Base-by-base conservation (phyloP, 2,888 invertebrate species). In the Melinaea menophilus region DNA sequence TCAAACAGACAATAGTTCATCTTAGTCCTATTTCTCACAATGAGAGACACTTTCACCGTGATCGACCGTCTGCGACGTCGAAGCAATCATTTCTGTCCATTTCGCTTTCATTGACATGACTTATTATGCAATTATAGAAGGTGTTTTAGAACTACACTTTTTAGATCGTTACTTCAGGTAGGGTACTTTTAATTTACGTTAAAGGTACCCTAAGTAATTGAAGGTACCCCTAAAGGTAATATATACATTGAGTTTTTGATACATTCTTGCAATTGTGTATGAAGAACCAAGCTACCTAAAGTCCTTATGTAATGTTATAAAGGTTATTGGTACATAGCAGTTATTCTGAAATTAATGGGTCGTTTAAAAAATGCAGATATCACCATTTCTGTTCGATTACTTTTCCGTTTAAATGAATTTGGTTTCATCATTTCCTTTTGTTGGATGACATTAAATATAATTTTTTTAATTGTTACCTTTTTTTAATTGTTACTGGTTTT, bases 31-130 rank as follows among this genome's bases (percentile, higher is more conserved):
- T 58, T 54, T 62, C 64, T 54, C 61, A 63, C 65, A 57, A 34
- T 61, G 58, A 63, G 48, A 34, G 55, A 58, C 45, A 62, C 69
- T 70, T 70, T 70, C 70, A 62, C 70, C 62, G 64, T 66, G 64
- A 70, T 65, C 64, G 64, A 66, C 65, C 31, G 63, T 51, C 59
- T 61, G 58, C 57, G 57, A 57, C 51, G 48, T 65, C 51, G 7
- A 51, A 51, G 22, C 51, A 51, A 48, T 48, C 22, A 22, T 56
- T 61, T 46, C 35, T 31, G 56, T 55, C 45, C 51, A 55, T 55
- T 58, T 55, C 55, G 55, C 58, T 61, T 64, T 64, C 61, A 46
- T 55, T 58, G 57, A 2, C 45, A 61, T 56, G 33, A 51, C 55
- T 61, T 46, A 46, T 33, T 34, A 61, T 55, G 55, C 31, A 51